Evolutionary conservation across 2,113 vertebrate species (phyloP).

Genomic region (Sprattus sprattus): DNA sequence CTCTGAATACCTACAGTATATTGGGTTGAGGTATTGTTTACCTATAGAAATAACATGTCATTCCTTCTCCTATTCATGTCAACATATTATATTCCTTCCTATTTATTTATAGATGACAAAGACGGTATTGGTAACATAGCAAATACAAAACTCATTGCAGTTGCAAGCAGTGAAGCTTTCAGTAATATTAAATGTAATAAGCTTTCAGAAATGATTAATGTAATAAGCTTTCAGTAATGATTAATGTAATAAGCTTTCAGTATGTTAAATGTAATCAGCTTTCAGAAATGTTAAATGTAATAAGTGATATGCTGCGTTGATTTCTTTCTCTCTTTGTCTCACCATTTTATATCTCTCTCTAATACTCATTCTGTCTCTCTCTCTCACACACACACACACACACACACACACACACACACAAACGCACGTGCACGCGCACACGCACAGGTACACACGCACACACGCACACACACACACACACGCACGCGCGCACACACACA

Average conservation of each 20-base stretch:
- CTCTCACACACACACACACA: slow-evolving; percentile 21
- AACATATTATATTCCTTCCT: background rate
- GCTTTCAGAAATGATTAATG: no score
- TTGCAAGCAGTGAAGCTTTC: background rate
- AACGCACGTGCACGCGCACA: slow-evolving; percentile 11
- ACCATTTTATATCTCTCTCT: background rate
- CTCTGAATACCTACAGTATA: background rate
- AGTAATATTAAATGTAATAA: background rate
- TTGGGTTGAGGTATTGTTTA: background rate
- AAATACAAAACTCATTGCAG: background rate
- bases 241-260: background rate
- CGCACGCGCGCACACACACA: slow-evolving; percentile 19
- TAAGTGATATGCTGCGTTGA: background rate
- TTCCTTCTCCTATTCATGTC: background rate
- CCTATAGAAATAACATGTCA: no score
- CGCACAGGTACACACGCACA: slow-evolving; percentile 13
- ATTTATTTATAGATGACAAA: background rate
- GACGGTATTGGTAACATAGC: background rate
- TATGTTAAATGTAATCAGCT: background rate
- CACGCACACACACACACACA: slow-evolving; percentile 20
- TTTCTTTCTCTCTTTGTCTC: background rate
- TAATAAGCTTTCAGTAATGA: background rate
- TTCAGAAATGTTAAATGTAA: background rate
- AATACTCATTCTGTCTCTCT: background rate
- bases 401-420: slow-evolving; percentile 19